Percentiles rank a stretch among this genome's conserved stretches.
These are phyloP conservation scores for Melanostoma scalare DNA, from an alignment of 2,888 invertebrate genomes.

Conservation along the genomic window DNA sequence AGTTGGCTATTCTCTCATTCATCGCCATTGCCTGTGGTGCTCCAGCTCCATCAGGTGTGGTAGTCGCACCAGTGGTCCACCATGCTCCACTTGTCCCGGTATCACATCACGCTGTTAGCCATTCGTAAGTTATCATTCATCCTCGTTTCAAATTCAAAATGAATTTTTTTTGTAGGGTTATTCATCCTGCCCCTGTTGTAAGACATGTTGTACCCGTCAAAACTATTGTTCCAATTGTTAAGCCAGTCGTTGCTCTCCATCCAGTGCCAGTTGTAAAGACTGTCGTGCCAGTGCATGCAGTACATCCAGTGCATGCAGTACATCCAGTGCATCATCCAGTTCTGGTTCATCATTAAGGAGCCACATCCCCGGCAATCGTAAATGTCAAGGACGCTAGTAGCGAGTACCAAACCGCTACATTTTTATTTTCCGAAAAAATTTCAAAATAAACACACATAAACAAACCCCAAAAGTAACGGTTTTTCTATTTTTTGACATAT, in stretches of 20 bases:
- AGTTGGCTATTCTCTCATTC: conserved; percentile 80
- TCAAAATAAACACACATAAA: conserved; percentile 33
- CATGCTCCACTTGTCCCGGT: conserved; percentile 68
- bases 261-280: conserved; percentile 74
- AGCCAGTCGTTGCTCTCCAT: conserved; percentile 69
- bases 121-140: conserved; percentile 63
- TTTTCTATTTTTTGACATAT: conserved; percentile 50
- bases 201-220: conserved; percentile 78
- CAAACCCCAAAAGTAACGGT: conserved; percentile 31
- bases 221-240: conserved; percentile 76
- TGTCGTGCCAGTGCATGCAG: conserved; percentile 64
- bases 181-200: conserved; percentile 81
- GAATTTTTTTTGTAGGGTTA: conserved; percentile 62
- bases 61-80: conserved; percentile 80
- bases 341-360: conserved; percentile 79
- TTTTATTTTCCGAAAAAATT: conserved; percentile 26
- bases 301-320: conserved; percentile 69
- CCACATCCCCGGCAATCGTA: conserved; percentile 1
- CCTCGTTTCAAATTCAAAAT: background rate
- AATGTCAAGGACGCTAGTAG: conserved; percentile 11
- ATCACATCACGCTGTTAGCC: conserved; percentile 68
- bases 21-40: conserved; percentile 77
- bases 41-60: conserved; percentile 77
- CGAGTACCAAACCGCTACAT: conserved; percentile 34
- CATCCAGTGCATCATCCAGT: conserved; percentile 79